phyloP scores from a whole-genome alignment of 2,113 vertebrate genomes.

The Hemiscyllium ocellatum region DNA sequence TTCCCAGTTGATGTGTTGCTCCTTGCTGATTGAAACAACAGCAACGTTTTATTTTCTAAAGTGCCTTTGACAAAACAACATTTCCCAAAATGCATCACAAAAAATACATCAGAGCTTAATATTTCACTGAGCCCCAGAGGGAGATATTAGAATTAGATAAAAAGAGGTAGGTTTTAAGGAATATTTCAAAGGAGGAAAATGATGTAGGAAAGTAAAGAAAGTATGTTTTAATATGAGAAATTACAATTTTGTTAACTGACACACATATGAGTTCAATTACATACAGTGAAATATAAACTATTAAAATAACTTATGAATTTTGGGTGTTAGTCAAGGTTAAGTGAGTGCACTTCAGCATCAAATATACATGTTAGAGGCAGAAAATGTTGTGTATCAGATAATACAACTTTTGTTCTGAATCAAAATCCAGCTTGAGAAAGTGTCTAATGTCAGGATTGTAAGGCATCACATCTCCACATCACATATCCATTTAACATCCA shows the following conservation, averaged over 20 bases:
- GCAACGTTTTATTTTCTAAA: neutral
- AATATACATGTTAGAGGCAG: neutral
- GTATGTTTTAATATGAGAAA: neutral
- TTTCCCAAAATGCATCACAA: too few relatives aligned
- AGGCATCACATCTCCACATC: neutral
- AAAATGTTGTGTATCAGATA: neutral
- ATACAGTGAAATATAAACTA: neutral
- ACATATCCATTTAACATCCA: neutral
- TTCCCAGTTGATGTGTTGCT: neutral
- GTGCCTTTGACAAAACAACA: too few relatives aligned
- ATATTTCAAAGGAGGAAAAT: too few relatives aligned
- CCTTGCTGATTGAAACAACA: neutral
- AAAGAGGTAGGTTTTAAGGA: too few relatives aligned
- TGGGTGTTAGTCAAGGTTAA: neutral
- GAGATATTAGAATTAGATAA: too few relatives aligned
- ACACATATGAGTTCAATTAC: neutral
- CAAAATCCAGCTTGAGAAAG: too few relatives aligned
- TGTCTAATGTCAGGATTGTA: neutral
- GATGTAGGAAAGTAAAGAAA: too few relatives aligned
- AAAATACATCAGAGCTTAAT: too few relatives aligned
- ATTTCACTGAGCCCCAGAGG: too few relatives aligned
- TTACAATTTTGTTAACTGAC: neutral
- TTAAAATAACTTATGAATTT: neutral
- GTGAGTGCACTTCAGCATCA: neutral
- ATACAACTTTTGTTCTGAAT: neutral